Percentiles rank a stretch among this genome's conserved stretches.
Conservation (phyloP, 2,888 invertebrate genomes). For the Xylota segnis region DNA sequence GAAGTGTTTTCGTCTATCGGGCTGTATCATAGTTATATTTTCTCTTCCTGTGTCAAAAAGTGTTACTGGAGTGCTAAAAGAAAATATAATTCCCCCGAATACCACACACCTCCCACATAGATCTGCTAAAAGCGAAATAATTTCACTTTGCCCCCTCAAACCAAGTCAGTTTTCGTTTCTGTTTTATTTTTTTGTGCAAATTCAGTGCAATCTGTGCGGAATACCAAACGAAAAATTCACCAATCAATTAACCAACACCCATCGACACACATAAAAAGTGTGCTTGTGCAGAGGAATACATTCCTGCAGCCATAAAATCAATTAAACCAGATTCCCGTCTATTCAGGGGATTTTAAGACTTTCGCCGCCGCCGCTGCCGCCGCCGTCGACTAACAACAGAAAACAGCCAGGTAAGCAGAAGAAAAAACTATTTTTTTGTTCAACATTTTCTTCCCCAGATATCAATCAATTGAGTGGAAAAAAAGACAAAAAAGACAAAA, state of each 20-base stretch:
- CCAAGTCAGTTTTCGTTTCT: not conserved
- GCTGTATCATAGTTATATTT: conserved; percentile 45
- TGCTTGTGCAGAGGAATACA: conserved; percentile 57
- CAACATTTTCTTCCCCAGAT: conserved; percentile 33
- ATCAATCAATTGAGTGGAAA: conserved; percentile 35
- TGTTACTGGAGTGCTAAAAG: conserved; percentile 68
- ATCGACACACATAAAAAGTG: conserved; percentile 45
- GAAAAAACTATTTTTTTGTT: conserved; percentile 27
- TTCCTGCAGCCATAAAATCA: conserved; percentile 63
- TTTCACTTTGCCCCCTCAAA: conserved; percentile 5
- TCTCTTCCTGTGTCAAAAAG: conserved; percentile 68
- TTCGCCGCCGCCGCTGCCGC: conserved; percentile 8
- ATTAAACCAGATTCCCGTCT: conserved; percentile 37
- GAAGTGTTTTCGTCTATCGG: conserved; percentile 58
- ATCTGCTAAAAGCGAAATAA: conserved; percentile 28
- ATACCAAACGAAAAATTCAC: conserved; percentile 18
- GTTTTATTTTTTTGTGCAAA: conserved; percentile 36
- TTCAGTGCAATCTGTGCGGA: conserved; percentile 56
- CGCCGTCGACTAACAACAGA: conserved; percentile 46
- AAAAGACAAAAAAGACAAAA: too few relatives aligned
- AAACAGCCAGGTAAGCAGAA: conserved; percentile 68
- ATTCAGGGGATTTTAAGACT: conserved; percentile 41
- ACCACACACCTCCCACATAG: conserved; percentile 19
- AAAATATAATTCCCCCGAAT: conserved; percentile 18
- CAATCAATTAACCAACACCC: conserved; percentile 74